Percentiles rank a stretch among this genome's conserved stretches.
Evolutionary conservation across 2,113 vertebrate species (phyloP).

Genomic region (Lampris incognitus): DNA sequence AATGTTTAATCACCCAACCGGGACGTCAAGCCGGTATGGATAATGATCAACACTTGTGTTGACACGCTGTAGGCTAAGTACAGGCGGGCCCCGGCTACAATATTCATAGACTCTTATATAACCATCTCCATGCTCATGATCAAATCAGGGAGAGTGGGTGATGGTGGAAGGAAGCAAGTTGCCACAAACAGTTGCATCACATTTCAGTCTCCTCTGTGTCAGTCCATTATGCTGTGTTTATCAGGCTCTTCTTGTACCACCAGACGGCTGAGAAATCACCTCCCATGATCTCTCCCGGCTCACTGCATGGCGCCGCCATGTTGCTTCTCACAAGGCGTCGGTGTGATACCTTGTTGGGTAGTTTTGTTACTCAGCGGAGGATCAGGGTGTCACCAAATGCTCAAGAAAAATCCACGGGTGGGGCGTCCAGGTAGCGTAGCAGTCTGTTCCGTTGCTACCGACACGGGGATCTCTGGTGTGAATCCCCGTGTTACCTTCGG

Average conservation of each 20-base stretch:
- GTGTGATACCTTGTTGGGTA: not conserved
- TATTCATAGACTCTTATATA: constrained; percentile 65
- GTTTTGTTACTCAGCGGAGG: not conserved
- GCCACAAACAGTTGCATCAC: constrained; percentile 52
- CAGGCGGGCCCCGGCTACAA: constrained; percentile 53
- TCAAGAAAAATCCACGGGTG: too few relatives aligned
- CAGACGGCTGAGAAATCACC: constrained; percentile 35
- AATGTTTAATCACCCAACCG: constrained; percentile 60
- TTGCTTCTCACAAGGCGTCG: not conserved
- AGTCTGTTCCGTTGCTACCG: too few relatives aligned
- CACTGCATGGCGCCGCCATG: not conserved
- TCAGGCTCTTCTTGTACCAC: constrained; percentile 41
- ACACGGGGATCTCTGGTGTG: too few relatives aligned
- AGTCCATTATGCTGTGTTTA: constrained; percentile 56
- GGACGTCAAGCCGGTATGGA: constrained; percentile 38
- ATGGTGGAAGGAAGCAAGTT: constrained; percentile 50
- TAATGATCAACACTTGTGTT: constrained; percentile 37
- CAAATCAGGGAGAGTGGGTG: constrained; percentile 59
- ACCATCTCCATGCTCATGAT: constrained; percentile 42
- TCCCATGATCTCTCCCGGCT: too few relatives aligned
- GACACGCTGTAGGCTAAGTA: constrained; percentile 40
- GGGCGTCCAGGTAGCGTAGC: too few relatives aligned
- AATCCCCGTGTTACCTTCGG: too few relatives aligned
- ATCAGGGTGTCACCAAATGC: too few relatives aligned
- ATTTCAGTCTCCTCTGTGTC: constrained; percentile 53